phyloP scores from a whole-genome alignment of 1,140 invertebrate species.

The Drosophila kikkawai region DNA sequence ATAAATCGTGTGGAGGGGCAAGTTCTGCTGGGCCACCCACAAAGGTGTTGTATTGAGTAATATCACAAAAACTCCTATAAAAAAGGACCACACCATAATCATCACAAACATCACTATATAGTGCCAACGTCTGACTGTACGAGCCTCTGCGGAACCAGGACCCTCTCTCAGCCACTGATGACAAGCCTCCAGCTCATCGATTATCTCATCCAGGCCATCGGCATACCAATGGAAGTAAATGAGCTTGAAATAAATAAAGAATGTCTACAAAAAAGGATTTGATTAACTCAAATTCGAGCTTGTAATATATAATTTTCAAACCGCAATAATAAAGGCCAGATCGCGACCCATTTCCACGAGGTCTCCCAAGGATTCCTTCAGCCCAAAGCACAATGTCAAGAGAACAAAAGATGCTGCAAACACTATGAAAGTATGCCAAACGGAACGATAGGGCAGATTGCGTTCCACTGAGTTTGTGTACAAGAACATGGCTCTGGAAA shows the following conservation, averaged over 20 bases:
- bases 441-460: not conserved
- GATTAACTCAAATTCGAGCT: no score
- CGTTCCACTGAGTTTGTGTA: conserved; percentile 36
- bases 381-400: not conserved
- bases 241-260: conserved; percentile 1
- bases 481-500: conserved; percentile 17
- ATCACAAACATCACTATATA: not conserved
- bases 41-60: conserved; percentile 6
- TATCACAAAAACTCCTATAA: conserved; percentile 21
- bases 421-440: conserved; percentile 27
- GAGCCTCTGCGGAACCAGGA: not conserved
- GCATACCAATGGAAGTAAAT: conserved; percentile 24
- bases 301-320: not conserved
- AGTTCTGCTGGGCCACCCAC: conserved; percentile 30
- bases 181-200: conserved; percentile 25
- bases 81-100: not conserved
- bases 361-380: conserved; percentile 27
- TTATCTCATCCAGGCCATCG: conserved; percentile 29
- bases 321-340: conserved; percentile 24
- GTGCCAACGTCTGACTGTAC: conserved; percentile 12
- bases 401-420: not conserved
- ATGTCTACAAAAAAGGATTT: not conserved
- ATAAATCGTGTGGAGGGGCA: conserved; percentile 44
- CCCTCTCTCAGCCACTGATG: conserved; percentile 5
- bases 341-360: conserved; percentile 46